These are phyloP conservation scores for Aethina tumida DNA, from an alignment of 1,140 invertebrate genomes.

Conservation along the genomic window DNA sequence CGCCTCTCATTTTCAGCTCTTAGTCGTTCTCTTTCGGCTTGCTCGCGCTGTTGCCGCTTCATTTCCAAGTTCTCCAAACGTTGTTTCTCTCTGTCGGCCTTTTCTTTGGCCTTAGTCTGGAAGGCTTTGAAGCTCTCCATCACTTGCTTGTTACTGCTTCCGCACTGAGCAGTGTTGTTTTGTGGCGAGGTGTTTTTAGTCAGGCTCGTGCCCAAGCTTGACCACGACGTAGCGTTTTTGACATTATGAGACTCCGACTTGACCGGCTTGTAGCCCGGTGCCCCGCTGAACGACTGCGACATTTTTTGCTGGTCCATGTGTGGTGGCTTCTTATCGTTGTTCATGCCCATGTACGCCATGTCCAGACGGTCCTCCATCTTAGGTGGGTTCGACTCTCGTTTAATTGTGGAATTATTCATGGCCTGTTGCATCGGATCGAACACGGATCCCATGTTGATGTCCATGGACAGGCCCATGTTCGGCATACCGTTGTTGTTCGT, in stretches of 20 bases:
- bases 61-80: slow-evolving; percentile 73
- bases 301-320: slow-evolving; percentile 35
- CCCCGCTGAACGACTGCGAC: slow-evolving; percentile 23
- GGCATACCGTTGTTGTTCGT: slow-evolving; percentile 43
- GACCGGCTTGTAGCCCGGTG: slow-evolving; percentile 39
- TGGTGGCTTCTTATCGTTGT: slow-evolving; percentile 16
- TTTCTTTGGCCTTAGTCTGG: slow-evolving; percentile 91
- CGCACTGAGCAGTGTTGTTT: slow-evolving; percentile 42
- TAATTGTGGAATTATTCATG: slow-evolving; percentile 34
- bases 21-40: slow-evolving; percentile 69
- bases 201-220: slow-evolving; percentile 78
- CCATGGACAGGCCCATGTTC: slow-evolving; percentile 39
- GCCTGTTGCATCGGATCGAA: slow-evolving; percentile 48
- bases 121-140: slow-evolving; percentile 73
- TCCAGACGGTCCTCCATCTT: slow-evolving; percentile 11
- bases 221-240: slow-evolving; percentile 89
- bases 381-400: slow-evolving; percentile 19
- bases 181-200: slow-evolving; percentile 71
- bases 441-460: slow-evolving; percentile 46
- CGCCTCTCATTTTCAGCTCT: slow-evolving; percentile 69
- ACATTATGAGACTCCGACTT: slow-evolving; percentile 59
- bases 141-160: slow-evolving; percentile 46
- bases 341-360: neutral
- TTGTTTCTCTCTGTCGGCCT: slow-evolving; percentile 79
- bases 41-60: slow-evolving; percentile 67